These are phyloP conservation scores for Noctua pronuba DNA, from an alignment of 2,888 invertebrate genomes.

Conservation along the genomic window DNA sequence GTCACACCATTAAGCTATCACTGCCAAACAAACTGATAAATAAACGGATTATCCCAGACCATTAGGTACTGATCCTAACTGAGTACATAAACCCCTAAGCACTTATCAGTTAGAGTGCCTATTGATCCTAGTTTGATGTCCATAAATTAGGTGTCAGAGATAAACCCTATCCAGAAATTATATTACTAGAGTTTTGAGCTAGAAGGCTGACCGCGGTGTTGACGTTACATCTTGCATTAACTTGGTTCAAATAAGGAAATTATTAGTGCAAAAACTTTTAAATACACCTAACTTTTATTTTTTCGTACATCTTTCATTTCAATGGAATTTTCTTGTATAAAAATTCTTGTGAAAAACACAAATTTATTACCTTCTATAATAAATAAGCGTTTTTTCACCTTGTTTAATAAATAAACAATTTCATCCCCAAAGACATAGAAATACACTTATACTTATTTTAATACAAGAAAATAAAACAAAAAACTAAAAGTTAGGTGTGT, in stretches of 20 bases:
- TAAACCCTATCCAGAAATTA: not conserved
- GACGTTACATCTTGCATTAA: not conserved
- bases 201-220: not conserved
- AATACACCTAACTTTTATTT: not conserved
- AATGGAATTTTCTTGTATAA: not conserved
- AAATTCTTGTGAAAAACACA: too few species aligned
- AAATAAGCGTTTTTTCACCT: too few species aligned
- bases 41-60: not conserved
- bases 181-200: not conserved
- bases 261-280: not conserved
- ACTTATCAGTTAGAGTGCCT: not conserved
- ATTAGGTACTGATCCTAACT: not conserved
- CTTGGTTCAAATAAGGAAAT: not conserved
- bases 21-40: too few species aligned
- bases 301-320: too few species aligned
- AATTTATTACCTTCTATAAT: too few species aligned
- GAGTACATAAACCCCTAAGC: not conserved
- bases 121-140: slow-evolving; percentile 13
- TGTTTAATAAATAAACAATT: too few species aligned
- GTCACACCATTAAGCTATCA: too few species aligned
- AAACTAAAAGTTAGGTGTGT: too few species aligned
- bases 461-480: too few species aligned
- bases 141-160: not conserved
- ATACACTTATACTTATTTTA: too few species aligned
- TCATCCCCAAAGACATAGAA: too few species aligned